These are phyloP conservation scores for rat (Rattus norvegicus) DNA, from an alignment of 2,113 vertebrate species.

Conservation along the genomic window GRCr8 NC_086028.1:21537501-21538000, in stretches of 20 bases:
- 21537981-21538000: slow-evolving; percentile 29
- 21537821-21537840: slow-evolving; percentile 3
- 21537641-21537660: background rate
- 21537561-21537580: background rate
- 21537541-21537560: background rate
- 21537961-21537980: slow-evolving; percentile 28
- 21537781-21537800: slow-evolving; percentile 61
- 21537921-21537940: background rate
- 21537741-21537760: slow-evolving; percentile 18
- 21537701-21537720: slow-evolving; percentile 41
- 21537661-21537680: background rate
- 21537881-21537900: background rate
- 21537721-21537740: slow-evolving; percentile 29
- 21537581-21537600: background rate
- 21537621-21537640: background rate
- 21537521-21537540: background rate
- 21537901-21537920: background rate
- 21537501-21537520: no score
- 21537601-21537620: background rate
- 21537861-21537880: slow-evolving; percentile 47
- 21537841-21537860: slow-evolving; percentile 68
- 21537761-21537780: slow-evolving; percentile 21
- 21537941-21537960: background rate
- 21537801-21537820: slow-evolving; percentile 21
- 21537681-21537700: background rate